phyloP scores from a whole-genome alignment of 1,140 invertebrate species.

The Galleria mellonella region DNA sequence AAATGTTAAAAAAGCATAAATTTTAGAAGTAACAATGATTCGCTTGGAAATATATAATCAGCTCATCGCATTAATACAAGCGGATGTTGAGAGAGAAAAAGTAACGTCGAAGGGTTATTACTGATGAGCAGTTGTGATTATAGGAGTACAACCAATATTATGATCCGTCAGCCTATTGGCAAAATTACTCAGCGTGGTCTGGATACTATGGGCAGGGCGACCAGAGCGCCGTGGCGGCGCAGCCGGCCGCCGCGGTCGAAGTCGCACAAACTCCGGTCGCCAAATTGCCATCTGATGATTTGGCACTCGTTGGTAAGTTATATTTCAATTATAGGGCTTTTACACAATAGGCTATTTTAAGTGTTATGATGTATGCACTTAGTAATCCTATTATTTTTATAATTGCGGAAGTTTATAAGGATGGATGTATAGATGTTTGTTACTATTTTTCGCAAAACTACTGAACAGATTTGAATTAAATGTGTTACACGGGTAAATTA shows the following conservation, averaged over 20 bases:
- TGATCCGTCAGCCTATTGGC: slow-evolving; percentile 84
- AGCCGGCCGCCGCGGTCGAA: slow-evolving; percentile 39
- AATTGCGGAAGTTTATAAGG: too few relatives aligned
- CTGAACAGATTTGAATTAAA: too few relatives aligned
- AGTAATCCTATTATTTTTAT: too few relatives aligned
- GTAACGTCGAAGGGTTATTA: slow-evolving; percentile 1
- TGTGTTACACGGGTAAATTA: too few relatives aligned
- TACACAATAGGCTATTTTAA: too few relatives aligned
- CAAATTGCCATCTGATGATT: slow-evolving; percentile 31
- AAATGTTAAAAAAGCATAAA: too few relatives aligned
- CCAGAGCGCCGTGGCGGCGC: slow-evolving; percentile 22
- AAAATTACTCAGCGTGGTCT: slow-evolving; percentile 78
- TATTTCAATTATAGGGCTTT: neutral
- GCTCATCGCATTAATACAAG: too few relatives aligned
- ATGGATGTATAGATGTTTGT: too few relatives aligned
- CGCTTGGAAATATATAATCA: neutral
- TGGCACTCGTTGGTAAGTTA: slow-evolving; percentile 52
- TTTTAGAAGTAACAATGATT: too few relatives aligned
- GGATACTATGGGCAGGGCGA: slow-evolving; percentile 68
- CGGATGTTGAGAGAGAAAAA: too few relatives aligned
- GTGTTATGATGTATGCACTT: too few relatives aligned
- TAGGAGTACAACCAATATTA: slow-evolving; percentile 80
- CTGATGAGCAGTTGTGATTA: slow-evolving; percentile 28
- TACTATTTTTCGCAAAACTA: too few relatives aligned
- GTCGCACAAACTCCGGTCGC: slow-evolving; percentile 24